Base-by-base conservation (phyloP, 2,113 vertebrate species). In the Protobothrops mucrosquamatus region DNA sequence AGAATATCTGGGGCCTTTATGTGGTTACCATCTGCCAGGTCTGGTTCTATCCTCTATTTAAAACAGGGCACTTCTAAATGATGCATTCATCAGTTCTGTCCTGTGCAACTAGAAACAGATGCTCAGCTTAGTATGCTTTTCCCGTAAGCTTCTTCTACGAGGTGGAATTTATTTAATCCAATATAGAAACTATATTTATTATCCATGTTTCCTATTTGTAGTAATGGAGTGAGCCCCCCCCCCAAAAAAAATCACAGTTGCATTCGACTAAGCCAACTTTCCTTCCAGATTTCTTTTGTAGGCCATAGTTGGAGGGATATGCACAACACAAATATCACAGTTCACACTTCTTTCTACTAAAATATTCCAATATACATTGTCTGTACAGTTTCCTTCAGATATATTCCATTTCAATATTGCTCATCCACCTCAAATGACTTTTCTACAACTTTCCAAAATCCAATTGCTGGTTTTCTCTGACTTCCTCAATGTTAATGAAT, bases 21-120 rank as follows among this genome's bases (percentile, higher is more conserved):
- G 54, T 86, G 56, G 91, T 91, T 91, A 86, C 81, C 91, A 91
- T 86, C 74, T 91, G 91, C 81, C 57, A 29, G 29, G 18, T 59
- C 81, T 91, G 81, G 54, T 86, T 51, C 55, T 48, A 81, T 51
- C 74, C 43, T 86, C 39, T 39, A 48, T 91, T 43, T 87, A 51
- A n/a, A 61, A 87, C 54, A 57, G 8, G 18, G 26, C 91, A 51
- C 20, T 61, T 91, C n/a, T 87, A 24, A 91, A 61, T 10, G 46
- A 56, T 57, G n/a, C 55, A 59, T 91, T 61, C 39, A 91, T 91
- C 85, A 87, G 22, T 48, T 86, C 43, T 87, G 15, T n/a, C 91
- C 43, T n/a, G 57, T 51, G n/a, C 91, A 87, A n/a, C 34, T 29
- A 85, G 24, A 12, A 26, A 81, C 90, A 87, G 55, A 34, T 87